Percentiles rank a stretch among this genome's conserved stretches.
Conservation (phyloP, 2,888 invertebrate genomes). For the Glaucopsyche alexis region DNA sequence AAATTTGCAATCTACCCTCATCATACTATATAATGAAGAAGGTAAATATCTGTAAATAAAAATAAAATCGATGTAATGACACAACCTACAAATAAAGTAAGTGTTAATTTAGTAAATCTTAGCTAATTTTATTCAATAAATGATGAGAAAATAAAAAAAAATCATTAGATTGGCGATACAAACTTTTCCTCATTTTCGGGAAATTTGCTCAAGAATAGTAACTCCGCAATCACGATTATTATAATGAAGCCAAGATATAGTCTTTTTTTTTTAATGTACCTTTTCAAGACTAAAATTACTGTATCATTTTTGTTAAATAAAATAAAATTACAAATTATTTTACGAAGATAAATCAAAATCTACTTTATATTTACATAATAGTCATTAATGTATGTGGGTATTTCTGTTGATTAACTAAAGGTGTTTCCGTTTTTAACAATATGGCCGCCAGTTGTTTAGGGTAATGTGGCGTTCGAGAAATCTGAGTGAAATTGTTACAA, state of each 20-base stretch:
- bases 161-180: too few relatives aligned
- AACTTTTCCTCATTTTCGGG: constrained; percentile 31
- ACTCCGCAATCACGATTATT: constrained; percentile 40
- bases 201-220: constrained; percentile 34
- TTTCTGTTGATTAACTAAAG: constrained; percentile 49
- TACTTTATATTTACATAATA: constrained; percentile 12
- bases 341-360: background rate
- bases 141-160: background rate
- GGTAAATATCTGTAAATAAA: background rate
- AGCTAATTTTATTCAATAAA: background rate
- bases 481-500: constrained; percentile 75
- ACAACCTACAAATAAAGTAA: background rate
- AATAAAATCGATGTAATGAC: background rate
- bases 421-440: constrained; percentile 73
- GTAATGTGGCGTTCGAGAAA: constrained; percentile 80
- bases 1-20: too few relatives aligned
- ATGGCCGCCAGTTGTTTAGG: constrained; percentile 80
- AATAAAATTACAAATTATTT: background rate
- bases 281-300: background rate
- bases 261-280: constrained; percentile 36
- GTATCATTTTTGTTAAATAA: background rate
- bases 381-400: constrained; percentile 40
- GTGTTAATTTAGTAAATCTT: background rate
- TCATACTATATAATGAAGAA: too few relatives aligned
- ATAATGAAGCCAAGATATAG: constrained; percentile 40